phyloP scores from a whole-genome alignment of 1,140 invertebrate species.

The Cherax quadricarinatus region DNA sequence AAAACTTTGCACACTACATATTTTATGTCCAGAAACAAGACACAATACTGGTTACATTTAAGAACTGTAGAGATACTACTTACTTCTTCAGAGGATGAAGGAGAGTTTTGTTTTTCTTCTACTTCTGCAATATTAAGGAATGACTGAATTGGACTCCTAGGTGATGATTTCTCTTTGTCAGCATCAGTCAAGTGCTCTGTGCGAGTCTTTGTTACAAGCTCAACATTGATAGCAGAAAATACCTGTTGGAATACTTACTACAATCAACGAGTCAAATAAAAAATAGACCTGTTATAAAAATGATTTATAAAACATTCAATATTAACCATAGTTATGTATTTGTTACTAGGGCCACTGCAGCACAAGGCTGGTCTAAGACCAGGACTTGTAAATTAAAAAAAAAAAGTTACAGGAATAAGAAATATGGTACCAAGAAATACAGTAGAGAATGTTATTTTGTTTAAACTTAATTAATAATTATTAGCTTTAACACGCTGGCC shows the following conservation, averaged over 20 bases:
- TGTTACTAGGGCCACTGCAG: no score
- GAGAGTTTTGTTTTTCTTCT: slow-evolving; percentile 79
- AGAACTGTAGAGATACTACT: background rate
- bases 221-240: slow-evolving; percentile 96
- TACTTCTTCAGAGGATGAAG: slow-evolving; percentile 48
- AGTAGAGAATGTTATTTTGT: no score
- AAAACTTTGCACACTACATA: background rate
- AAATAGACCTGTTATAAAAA: no score
- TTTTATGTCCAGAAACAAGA: background rate
- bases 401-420: no score
- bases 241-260: slow-evolving; percentile 79
- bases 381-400: no score
- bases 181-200: slow-evolving; percentile 92
- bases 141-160: slow-evolving; percentile 88
- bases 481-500: no score
- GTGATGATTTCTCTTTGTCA: slow-evolving; percentile 86
- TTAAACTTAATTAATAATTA: no score
- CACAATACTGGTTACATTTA: background rate
- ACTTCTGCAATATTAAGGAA: slow-evolving; percentile 92
- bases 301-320: no score
- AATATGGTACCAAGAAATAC: no score
- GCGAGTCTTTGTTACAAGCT: slow-evolving; percentile 96
- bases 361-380: no score
- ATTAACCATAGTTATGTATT: no score
- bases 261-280: no score